These are phyloP conservation scores for Acanthochromis polyacanthus DNA, from an alignment of 2,113 vertebrate species.

Conservation along the genomic window DNA sequence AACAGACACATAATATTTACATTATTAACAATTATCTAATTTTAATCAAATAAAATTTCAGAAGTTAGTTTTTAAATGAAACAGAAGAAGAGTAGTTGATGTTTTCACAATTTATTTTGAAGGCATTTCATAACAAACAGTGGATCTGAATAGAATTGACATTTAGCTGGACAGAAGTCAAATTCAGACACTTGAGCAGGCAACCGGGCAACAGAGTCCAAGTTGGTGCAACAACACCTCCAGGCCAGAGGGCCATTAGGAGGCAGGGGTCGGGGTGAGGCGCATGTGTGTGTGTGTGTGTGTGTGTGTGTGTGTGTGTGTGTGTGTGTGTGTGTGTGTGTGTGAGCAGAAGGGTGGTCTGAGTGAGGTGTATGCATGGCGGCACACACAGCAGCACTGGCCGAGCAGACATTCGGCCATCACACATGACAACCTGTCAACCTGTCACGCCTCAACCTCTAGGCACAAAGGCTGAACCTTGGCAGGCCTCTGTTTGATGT, in stretches of 20 bases:
- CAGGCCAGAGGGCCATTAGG: conserved; percentile 68
- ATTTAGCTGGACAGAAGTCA: conserved; percentile 61
- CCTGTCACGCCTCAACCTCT: conserved; percentile 87
- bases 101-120: not conserved
- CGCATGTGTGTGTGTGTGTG: not conserved
- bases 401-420: conserved; percentile 71
- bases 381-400: conserved; percentile 47
- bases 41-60: no score
- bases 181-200: conserved; percentile 54
- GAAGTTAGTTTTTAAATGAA: no score
- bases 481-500: conserved; percentile 46
- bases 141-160: conserved; percentile 19
- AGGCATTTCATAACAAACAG: conserved; percentile 1
- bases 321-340: not conserved
- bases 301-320: not conserved
- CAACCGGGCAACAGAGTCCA: conserved; percentile 39
- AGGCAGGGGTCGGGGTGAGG: conserved; percentile 20
- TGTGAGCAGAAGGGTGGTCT: not conserved
- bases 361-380: conserved; percentile 42
- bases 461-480: conserved; percentile 77
- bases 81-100: not conserved
- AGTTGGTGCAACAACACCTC: conserved; percentile 47
- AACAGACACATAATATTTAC: no score
- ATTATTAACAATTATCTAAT: no score
- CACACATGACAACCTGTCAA: conserved; percentile 89